Evolutionary conservation across 1,140 invertebrate species (phyloP).

Genomic region (Cheumatopsyche charites): DNA sequence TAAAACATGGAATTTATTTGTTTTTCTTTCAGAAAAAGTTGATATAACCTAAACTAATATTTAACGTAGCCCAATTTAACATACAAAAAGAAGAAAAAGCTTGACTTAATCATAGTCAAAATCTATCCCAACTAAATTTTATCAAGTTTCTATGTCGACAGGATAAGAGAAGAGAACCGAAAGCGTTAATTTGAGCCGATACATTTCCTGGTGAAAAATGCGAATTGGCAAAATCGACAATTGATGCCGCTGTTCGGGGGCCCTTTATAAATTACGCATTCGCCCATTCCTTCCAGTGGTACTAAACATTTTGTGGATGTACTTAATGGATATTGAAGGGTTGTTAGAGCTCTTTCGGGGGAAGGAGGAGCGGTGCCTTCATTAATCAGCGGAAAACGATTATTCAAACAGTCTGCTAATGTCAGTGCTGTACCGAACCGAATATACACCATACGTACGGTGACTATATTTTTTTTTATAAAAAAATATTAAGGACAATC

Average conservation of each 20-base stretch:
- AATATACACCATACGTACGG: neutral
- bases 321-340: constrained; percentile 45
- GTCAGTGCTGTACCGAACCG: constrained; percentile 31
- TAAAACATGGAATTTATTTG: too few species aligned
- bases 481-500: too few species aligned
- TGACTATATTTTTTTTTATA: too few species aligned
- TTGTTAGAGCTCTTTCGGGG: constrained; percentile 34
- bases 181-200: too few species aligned
- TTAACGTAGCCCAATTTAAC: too few species aligned
- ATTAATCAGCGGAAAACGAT: constrained; percentile 49
- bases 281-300: constrained; percentile 17
- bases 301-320: constrained; percentile 37
- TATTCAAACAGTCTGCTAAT: constrained; percentile 46
- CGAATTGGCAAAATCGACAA: neutral
- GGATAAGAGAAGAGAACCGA: too few species aligned
- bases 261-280: constrained; percentile 30
- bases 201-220: neutral
- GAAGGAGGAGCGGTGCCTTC: constrained; percentile 36
- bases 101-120: too few species aligned
- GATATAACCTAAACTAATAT: too few species aligned
- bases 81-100: too few species aligned
- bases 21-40: too few species aligned
- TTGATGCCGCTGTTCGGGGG: constrained; percentile 5
- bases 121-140: too few species aligned
- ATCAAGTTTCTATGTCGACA: too few species aligned